A percentile compares a stretch with the other conserved stretches of the same genome.
These are phyloP conservation scores for Macropis europaea DNA, from an alignment of 2,888 invertebrate genomes.

Conservation along the genomic window DNA sequence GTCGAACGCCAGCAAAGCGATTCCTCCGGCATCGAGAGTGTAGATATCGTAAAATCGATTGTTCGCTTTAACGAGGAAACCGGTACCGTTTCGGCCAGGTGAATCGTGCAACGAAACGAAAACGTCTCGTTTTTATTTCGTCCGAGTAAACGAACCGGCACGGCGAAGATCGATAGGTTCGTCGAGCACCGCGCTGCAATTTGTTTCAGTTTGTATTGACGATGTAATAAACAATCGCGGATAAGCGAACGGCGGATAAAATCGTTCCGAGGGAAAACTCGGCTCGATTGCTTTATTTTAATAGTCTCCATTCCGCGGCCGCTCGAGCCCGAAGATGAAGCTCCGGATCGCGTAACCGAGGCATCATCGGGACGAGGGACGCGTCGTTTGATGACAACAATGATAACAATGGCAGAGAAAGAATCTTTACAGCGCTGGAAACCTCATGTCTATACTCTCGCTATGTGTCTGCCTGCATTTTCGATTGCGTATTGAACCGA, in stretches of 20 bases:
- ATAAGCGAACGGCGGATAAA: slow-evolving; percentile 16
- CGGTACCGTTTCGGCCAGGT: no score
- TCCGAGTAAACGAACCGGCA: neutral
- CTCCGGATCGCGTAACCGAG: no score
- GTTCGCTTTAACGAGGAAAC: neutral
- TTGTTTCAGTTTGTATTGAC: slow-evolving; percentile 44
- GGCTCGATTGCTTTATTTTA: slow-evolving; percentile 27
- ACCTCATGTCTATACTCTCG: neutral
- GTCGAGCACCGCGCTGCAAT: slow-evolving; percentile 28
- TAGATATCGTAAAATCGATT: slow-evolving; percentile 10
- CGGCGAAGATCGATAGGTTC: slow-evolving; percentile 29
- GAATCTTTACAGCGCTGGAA: neutral
- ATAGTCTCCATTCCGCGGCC: slow-evolving; percentile 18
- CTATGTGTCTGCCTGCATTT: neutral
- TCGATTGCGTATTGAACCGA: slow-evolving; percentile 11
- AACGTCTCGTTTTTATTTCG: neutral
- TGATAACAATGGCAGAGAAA: slow-evolving; percentile 2
- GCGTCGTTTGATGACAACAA: neutral
- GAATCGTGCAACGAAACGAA: neutral
- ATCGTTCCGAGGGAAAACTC: slow-evolving; percentile 1
- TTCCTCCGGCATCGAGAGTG: no score
- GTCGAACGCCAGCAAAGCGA: slow-evolving; percentile 8
- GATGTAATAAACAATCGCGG: slow-evolving; percentile 28
- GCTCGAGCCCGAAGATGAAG: neutral
- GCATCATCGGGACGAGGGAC: neutral